Base-by-base conservation (phyloP, 2,888 invertebrate species). In the Fragum fragum region DNA sequence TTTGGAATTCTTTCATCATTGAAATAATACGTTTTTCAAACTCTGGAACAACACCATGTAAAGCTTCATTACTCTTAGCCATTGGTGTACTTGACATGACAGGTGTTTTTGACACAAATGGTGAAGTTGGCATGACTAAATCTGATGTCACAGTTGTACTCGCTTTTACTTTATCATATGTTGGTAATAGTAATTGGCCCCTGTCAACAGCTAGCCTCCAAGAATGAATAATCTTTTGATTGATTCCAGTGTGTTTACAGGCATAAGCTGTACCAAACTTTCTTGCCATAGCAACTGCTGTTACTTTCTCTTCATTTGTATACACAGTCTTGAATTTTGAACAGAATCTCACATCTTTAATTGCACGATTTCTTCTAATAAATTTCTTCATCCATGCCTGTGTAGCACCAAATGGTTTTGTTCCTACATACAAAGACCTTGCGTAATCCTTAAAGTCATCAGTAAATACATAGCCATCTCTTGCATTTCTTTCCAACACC, bases 371-470 rank as follows among this genome's bases (percentile, higher is more conserved):
- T 59, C 85, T 74, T 32, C 85, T 42, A 3, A 85, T 68, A 61
- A 85, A 85, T 26, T 82, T 82, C 69, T 85, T 82, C 80, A 82
- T 82, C 85, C 85, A 85, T 11, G 79, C 79, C 28, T 85, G 81
- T 59, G 85, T 81, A 14, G 82, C 85, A 18, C 79, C 81, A 73
- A 85, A 85, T 53, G 77, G 73, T 73, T 85, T 82, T 14, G 77
- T 61, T 26, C 85, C 85, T 42, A 55, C 77, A 68, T 85, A 85
- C 26, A 85, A 59, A 32, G 85, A 75, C 47, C 79, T 73, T 21
- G 85, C 81, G 78, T 73, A 85, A n/a, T 85, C 82, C 53, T 85
- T 85, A 53, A 85, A 85, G 42, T 85, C 82, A 78, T 85, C 85
- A n/a, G 81, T 78, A 42, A 85, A 85, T 57, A 85, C 85, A 82